Evolutionary conservation across 2,888 invertebrate genomes (phyloP).

Genomic region (Mythimna vitellina): DNA sequence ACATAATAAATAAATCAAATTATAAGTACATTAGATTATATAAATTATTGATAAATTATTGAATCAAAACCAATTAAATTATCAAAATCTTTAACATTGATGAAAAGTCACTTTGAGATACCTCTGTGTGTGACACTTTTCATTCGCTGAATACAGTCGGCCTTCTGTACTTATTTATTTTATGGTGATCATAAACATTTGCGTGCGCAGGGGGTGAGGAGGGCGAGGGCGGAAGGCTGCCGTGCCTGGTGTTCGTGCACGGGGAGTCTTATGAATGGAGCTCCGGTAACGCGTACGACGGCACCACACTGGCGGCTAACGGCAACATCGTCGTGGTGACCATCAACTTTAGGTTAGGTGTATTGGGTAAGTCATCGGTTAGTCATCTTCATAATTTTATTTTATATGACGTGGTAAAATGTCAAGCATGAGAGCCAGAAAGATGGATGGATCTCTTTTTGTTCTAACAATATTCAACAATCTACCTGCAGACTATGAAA

Average conservation of each 20-base stretch:
- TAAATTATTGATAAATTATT: too few species aligned
- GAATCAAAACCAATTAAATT: too few species aligned
- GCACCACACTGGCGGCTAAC: conserved; percentile 97
- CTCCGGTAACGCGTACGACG: conserved; percentile 99
- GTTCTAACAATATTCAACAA: too few species aligned
- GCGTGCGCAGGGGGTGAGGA: conserved; percentile 75
- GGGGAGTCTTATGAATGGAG: conserved; percentile 99
- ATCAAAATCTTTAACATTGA: too few species aligned
- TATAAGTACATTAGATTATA: too few species aligned
- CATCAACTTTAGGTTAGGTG: conserved; percentile 97
- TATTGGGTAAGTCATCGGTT: conserved; percentile 92
- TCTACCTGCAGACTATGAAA: too few species aligned
- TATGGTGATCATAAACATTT: conserved; percentile 25
- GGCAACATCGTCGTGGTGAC: conserved; percentile 97
- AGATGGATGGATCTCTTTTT: too few species aligned
- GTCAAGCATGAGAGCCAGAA: too few species aligned
- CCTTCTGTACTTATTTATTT: background rate
- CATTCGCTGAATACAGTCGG: background rate
- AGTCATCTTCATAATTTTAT: too few species aligned
- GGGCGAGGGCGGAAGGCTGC: conserved; percentile 91
- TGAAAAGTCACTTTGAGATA: too few species aligned
- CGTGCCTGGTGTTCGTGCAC: conserved; percentile 97
- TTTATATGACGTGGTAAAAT: too few species aligned
- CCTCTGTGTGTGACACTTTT: background rate
- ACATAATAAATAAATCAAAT: too few species aligned